These are phyloP conservation scores for Maccullochella peelii DNA, from an alignment of 2,113 vertebrate genomes.

Conservation along the genomic window DNA sequence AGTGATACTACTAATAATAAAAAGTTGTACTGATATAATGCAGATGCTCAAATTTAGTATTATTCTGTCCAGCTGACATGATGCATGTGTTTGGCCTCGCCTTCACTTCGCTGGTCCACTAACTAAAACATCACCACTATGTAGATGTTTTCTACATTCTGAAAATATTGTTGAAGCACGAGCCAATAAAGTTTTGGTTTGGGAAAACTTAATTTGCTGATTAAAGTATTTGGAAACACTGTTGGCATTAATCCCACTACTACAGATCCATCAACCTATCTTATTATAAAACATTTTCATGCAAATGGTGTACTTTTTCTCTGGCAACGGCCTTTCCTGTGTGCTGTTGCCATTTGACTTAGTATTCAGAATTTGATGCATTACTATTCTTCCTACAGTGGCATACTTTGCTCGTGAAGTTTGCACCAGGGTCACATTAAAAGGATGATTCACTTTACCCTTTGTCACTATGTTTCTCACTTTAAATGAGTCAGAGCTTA, in stretches of 20 bases:
- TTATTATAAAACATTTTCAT: constrained; percentile 1
- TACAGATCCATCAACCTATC: background rate
- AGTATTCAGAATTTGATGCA: background rate
- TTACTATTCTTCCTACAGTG: constrained; percentile 20
- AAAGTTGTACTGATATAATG: background rate
- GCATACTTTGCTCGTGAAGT: constrained; percentile 42
- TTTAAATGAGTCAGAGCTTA: constrained; percentile 64
- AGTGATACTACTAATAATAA: background rate
- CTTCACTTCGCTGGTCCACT: no score
- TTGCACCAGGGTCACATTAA: constrained; percentile 55
- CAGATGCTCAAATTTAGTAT: background rate
- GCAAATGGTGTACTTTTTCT: background rate
- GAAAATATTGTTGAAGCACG: background rate
- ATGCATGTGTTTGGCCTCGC: background rate
- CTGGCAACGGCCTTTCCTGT: background rate
- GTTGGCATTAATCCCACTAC: background rate
- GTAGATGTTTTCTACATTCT: background rate
- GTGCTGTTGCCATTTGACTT: constrained; percentile 11
- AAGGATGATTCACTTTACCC: constrained; percentile 65
- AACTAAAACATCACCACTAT: no score
- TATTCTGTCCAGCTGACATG: background rate
- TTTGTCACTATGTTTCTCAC: constrained; percentile 55
- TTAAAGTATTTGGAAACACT: background rate
- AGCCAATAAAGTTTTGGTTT: background rate
- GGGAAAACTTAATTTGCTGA: constrained; percentile 10